Conservation (phyloP, 1,140 invertebrate genomes). For the Zaprionus gabonicus region DNA sequence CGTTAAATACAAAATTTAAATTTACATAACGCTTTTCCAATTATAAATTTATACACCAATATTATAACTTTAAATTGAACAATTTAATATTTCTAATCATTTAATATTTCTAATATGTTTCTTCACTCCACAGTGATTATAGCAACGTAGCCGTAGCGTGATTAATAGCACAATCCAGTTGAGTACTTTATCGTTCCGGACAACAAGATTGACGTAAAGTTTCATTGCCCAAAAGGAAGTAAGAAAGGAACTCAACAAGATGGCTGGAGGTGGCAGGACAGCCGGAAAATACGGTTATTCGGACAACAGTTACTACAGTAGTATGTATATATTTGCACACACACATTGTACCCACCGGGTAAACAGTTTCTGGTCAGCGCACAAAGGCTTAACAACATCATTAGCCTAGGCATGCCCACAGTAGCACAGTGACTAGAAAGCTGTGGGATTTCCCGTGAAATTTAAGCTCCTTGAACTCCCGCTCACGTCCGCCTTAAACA, state of each 20-base stretch:
- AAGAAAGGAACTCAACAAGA: slow-evolving; percentile 67
- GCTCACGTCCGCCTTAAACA: neutral
- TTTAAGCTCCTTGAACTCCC: neutral
- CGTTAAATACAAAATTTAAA: neutral
- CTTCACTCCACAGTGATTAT: slow-evolving; percentile 20
- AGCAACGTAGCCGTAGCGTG: slow-evolving; percentile 37
- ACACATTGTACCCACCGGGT: slow-evolving; percentile 7
- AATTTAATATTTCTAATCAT: slow-evolving; percentile 1
- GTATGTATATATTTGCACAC: slow-evolving; percentile 55
- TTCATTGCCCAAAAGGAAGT: slow-evolving; percentile 38
- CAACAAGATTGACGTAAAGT: slow-evolving; percentile 42
- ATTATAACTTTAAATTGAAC: too few species aligned
- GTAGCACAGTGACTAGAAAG: slow-evolving; percentile 13
- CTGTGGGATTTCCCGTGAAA: neutral
- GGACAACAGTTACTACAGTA: slow-evolving; percentile 81
- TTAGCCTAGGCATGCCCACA: slow-evolving; percentile 12
- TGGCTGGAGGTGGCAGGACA: slow-evolving; percentile 80
- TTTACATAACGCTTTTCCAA: neutral
- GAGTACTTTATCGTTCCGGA: slow-evolving; percentile 49
- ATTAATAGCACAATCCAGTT: slow-evolving; percentile 39
- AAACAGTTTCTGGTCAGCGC: slow-evolving; percentile 11
- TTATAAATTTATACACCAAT: too few species aligned
- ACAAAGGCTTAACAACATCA: slow-evolving; percentile 28
- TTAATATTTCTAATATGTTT: neutral
- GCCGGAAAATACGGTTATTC: slow-evolving; percentile 83